These are phyloP conservation scores for Noctua comes DNA, from an alignment of 2,888 invertebrate species.

Conservation along the genomic window DNA sequence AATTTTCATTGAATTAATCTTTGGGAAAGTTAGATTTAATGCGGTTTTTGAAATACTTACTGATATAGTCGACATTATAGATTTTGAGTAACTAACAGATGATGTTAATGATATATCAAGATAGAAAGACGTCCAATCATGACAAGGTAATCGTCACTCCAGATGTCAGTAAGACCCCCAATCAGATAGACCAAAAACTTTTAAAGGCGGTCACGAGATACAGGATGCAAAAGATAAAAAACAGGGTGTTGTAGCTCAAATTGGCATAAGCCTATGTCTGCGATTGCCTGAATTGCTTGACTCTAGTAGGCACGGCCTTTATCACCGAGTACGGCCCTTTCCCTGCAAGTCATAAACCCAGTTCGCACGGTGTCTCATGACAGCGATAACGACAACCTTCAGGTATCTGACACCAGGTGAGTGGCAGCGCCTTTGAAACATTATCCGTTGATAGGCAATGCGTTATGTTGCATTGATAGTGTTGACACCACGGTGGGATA, in stretches of 20 bases:
- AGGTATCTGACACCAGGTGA: constrained; percentile 22
- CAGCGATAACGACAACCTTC: constrained; percentile 45
- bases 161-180: neutral
- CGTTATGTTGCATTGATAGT: neutral
- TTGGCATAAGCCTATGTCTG: neutral
- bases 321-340: neutral
- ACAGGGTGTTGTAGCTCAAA: neutral
- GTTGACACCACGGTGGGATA: neutral
- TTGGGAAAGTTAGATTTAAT: neutral
- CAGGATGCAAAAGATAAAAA: neutral
- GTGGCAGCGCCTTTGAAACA: constrained; percentile 25
- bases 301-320: neutral
- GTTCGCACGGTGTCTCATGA: constrained; percentile 49
- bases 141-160: neutral
- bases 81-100: neutral
- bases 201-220: neutral
- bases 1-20: neutral
- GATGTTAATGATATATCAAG: neutral
- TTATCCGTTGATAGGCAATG: neutral
- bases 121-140: neutral
- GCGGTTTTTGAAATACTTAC: neutral
- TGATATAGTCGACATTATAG: neutral
- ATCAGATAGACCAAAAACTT: neutral
- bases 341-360: neutral
- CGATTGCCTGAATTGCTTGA: neutral